Conservation (phyloP, 2,113 vertebrate species). For the Nyctereutes procyonoides region DNA sequence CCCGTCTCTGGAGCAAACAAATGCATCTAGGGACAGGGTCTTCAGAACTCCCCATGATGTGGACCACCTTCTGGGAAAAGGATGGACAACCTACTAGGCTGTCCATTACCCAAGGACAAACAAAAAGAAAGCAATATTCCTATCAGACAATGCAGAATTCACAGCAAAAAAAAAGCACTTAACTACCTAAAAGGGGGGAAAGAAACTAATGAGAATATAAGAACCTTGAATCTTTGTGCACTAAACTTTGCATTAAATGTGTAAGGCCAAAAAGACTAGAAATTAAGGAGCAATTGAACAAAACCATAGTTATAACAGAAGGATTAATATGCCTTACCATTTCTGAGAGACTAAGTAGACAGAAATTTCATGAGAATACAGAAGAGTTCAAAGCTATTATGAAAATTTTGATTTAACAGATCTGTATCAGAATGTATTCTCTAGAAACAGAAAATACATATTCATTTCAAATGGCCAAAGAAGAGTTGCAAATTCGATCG, state of each 20-base stretch:
- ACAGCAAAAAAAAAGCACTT: background rate
- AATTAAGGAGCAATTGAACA: constrained; percentile 47
- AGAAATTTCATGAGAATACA: constrained; percentile 34
- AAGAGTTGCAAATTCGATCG: constrained; percentile 60
- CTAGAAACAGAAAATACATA: constrained; percentile 52
- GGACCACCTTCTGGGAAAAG: background rate
- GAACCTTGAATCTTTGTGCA: background rate
- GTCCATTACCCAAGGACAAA: background rate
- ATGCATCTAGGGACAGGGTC: background rate
- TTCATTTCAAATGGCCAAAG: constrained; percentile 49
- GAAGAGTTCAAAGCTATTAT: constrained; percentile 22
- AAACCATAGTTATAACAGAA: background rate
- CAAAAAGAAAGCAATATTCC: constrained; percentile 3
- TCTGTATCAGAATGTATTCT: constrained; percentile 47
- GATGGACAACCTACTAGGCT: background rate
- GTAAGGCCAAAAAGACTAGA: background rate
- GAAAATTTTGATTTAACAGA: constrained; percentile 55
- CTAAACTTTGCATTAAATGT: background rate
- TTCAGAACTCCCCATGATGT: background rate
- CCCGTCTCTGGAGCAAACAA: background rate
- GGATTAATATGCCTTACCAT: background rate
- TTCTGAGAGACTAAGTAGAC: constrained; percentile 22
- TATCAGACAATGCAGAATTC: constrained; percentile 23
- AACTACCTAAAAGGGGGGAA: background rate
- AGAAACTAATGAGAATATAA: constrained; percentile 25